Percentiles rank a stretch among this genome's conserved stretches.
phyloP scores from a whole-genome alignment of 2,797 vertebrate species.

The Gephyroberyx darwinii region DNA sequence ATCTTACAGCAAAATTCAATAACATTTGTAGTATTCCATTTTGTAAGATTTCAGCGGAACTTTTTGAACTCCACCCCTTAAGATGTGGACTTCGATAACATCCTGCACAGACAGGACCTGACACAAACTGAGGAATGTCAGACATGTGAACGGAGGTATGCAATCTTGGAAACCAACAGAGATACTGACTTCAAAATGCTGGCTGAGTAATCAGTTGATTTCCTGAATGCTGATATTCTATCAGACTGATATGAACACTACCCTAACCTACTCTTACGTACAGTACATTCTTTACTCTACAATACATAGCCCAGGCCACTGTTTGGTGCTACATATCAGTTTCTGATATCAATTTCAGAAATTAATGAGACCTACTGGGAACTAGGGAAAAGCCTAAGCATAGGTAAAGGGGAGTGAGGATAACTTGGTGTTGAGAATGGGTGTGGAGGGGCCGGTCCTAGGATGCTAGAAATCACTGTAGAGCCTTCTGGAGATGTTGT shows the following conservation, averaged over 20 bases:
- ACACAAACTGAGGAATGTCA: slow-evolving; percentile 54
- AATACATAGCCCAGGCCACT: not conserved
- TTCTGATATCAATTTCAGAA: too few relatives aligned
- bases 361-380: too few relatives aligned
- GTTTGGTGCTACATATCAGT: too few relatives aligned
- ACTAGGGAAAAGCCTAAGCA: too few relatives aligned
- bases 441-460: too few relatives aligned
- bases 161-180: slow-evolving; percentile 30
- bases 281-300: slow-evolving; percentile 1
- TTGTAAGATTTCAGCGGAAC: slow-evolving; percentile 1
- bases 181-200: slow-evolving; percentile 16
- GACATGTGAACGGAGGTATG: slow-evolving; percentile 43
- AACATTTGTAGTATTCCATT: slow-evolving; percentile 10
- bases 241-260: slow-evolving; percentile 6
- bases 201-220: slow-evolving; percentile 21
- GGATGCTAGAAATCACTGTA: too few relatives aligned
- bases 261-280: not conserved
- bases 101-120: slow-evolving; percentile 51
- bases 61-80: not conserved
- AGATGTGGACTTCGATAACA: slow-evolving; percentile 35
- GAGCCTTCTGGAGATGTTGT: too few relatives aligned
- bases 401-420: too few relatives aligned
- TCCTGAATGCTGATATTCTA: slow-evolving; percentile 20
- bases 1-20: not conserved
- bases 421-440: too few relatives aligned